phyloP scores from a whole-genome alignment of 2,888 invertebrate genomes.

The Sinotaia quadrata region DNA sequence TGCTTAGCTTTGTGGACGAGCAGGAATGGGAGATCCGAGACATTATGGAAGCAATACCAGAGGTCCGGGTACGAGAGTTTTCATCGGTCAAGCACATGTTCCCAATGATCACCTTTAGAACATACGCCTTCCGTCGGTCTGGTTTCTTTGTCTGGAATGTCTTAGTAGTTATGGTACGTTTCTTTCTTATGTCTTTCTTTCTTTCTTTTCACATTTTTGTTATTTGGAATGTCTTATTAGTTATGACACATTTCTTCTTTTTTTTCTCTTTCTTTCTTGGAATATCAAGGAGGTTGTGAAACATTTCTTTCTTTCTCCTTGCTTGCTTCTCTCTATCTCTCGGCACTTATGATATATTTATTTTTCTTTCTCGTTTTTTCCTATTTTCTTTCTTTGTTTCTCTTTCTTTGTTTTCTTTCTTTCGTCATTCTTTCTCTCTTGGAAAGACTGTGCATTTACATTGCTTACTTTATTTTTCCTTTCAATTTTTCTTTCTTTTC shows the following conservation, averaged over 20 bases:
- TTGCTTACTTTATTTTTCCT: too few species aligned
- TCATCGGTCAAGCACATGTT: constrained; percentile 54
- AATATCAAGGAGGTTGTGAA: background rate
- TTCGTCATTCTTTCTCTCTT: too few species aligned
- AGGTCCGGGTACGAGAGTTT: constrained; percentile 30
- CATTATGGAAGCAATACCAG: constrained; percentile 4
- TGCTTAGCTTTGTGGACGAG: constrained; percentile 66
- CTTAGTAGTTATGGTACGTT: constrained; percentile 66
- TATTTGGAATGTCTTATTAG: too few species aligned
- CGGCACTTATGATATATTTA: background rate
- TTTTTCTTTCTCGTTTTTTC: background rate
- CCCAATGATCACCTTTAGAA: constrained; percentile 63
- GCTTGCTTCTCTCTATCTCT: background rate
- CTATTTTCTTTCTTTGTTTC: background rate
- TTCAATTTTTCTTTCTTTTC: too few species aligned
- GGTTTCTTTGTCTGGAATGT: constrained; percentile 71
- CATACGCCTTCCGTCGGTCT: constrained; percentile 62
- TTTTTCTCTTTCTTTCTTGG: background rate
- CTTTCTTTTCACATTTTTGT: too few species aligned
- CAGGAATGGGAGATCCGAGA: constrained; percentile 65
- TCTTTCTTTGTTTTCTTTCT: too few species aligned
- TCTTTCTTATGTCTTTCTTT: background rate
- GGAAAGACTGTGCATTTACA: too few species aligned
- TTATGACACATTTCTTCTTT: too few species aligned
- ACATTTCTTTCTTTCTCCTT: background rate